These are phyloP conservation scores for Thysanoteuthis rhombus DNA, from an alignment of 2,888 invertebrate genomes.

Conservation along the genomic window DNA sequence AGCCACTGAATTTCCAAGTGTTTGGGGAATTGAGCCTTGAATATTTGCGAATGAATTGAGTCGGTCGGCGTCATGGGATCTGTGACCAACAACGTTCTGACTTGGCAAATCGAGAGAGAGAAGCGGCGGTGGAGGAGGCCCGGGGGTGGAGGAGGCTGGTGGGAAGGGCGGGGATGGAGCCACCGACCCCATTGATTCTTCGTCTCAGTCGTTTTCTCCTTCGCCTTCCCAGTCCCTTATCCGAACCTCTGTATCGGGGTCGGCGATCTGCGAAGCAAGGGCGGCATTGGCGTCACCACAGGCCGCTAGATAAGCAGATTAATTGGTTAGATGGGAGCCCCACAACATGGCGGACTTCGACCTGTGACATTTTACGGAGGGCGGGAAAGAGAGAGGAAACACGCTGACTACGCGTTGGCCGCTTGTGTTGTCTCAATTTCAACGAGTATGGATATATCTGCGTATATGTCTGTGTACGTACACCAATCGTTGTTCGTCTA, in stretches of 20 bases:
- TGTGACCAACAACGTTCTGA: background rate
- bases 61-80: background rate
- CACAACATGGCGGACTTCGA: no score
- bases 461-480: no score
- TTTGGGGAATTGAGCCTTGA: background rate
- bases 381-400: no score
- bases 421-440: no score
- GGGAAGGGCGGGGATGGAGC: background rate
- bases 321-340: background rate
- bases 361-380: no score
- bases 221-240: background rate
- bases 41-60: background rate
- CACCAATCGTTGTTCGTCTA: no score
- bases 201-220: background rate
- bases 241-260: background rate
- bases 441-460: no score
- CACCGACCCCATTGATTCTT: background rate
- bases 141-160: no score
- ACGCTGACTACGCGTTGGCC: no score
- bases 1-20: background rate
- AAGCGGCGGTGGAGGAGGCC: no score
- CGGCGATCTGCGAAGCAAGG: background rate
- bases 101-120: no score
- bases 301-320: background rate
- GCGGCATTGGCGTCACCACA: background rate